Evolutionary conservation across 2,113 vertebrate species (phyloP).

Genomic region (Halcyon senegalensis): DNA sequence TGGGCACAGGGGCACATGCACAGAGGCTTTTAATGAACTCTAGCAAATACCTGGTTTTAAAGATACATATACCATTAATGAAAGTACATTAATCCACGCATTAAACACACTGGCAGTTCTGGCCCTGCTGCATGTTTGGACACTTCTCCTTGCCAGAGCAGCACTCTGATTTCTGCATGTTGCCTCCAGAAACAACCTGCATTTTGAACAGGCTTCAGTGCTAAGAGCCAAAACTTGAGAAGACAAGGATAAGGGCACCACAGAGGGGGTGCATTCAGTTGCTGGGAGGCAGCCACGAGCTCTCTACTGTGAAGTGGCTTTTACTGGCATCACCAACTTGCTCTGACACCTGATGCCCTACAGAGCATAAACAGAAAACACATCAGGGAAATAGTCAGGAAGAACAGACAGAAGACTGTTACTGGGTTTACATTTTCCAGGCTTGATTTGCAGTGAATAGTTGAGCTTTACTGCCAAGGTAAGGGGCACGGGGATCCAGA

Average conservation of each 20-base stretch:
- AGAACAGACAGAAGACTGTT: constrained; percentile 53
- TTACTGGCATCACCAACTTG: constrained; percentile 52
- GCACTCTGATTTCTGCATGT: constrained; percentile 28
- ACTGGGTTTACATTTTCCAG: constrained; percentile 44
- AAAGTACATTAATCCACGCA: constrained; percentile 27
- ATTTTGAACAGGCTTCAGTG: constrained; percentile 31
- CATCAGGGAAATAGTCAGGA: background rate
- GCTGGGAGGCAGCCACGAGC: constrained; percentile 38
- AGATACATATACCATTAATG: background rate
- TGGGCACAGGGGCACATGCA: background rate
- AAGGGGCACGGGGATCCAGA: background rate
- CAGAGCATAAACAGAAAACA: constrained; percentile 46
- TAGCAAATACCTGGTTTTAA: background rate
- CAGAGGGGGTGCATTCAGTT: constrained; percentile 33
- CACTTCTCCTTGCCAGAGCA: constrained; percentile 32
- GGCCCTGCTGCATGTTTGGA: constrained; percentile 30
- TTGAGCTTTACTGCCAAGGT: background rate
- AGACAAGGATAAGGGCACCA: constrained; percentile 53
- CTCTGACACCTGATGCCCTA: constrained; percentile 48
- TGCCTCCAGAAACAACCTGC: constrained; percentile 50
- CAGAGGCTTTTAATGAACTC: constrained; percentile 3
- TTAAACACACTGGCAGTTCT: constrained; percentile 34
- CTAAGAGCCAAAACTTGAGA: background rate
- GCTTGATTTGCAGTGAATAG: constrained; percentile 21
- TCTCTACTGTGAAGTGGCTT: constrained; percentile 45